Conservation (phyloP, 2,797 vertebrate genomes). For the Pangasius krempfi region DNA sequence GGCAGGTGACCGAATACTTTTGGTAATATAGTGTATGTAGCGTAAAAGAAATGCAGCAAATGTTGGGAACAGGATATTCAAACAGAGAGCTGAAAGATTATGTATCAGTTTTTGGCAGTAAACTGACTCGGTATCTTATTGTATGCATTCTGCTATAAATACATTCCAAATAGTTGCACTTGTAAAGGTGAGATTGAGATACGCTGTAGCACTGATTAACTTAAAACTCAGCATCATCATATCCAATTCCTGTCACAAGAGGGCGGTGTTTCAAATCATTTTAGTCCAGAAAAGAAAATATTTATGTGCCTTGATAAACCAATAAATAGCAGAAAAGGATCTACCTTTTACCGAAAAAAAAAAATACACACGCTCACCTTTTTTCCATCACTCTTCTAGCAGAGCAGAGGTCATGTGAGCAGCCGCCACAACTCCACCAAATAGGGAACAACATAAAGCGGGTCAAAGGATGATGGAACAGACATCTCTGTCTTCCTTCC, state of each 20-base stretch:
- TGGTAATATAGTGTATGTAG: too few species aligned
- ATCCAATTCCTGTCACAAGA: not conserved
- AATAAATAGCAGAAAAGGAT: not conserved
- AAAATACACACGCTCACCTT: not conserved
- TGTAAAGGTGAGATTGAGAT: not conserved
- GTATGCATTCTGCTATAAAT: not conserved
- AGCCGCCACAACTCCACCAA: not conserved
- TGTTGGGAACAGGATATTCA: not conserved
- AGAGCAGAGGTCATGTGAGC: not conserved
- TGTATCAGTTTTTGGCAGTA: not conserved
- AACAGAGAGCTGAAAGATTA: not conserved
- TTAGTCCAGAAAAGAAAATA: not conserved
- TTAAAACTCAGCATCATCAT: not conserved
- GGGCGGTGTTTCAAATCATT: not conserved
- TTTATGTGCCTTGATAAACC: not conserved
- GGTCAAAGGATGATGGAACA: slow-evolving; percentile 35
- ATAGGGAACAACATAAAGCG: not conserved
- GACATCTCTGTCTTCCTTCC: slow-evolving; percentile 31
- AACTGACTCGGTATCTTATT: not conserved
- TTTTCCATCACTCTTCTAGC: not conserved
- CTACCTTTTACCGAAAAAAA: not conserved
- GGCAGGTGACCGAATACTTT: too few species aligned
- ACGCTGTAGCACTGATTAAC: not conserved
- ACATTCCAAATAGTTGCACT: not conserved
- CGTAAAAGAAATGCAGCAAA: not conserved